These are phyloP conservation scores for Arion vulgaris DNA, from an alignment of 1,140 invertebrate genomes.

Conservation along the genomic window DNA sequence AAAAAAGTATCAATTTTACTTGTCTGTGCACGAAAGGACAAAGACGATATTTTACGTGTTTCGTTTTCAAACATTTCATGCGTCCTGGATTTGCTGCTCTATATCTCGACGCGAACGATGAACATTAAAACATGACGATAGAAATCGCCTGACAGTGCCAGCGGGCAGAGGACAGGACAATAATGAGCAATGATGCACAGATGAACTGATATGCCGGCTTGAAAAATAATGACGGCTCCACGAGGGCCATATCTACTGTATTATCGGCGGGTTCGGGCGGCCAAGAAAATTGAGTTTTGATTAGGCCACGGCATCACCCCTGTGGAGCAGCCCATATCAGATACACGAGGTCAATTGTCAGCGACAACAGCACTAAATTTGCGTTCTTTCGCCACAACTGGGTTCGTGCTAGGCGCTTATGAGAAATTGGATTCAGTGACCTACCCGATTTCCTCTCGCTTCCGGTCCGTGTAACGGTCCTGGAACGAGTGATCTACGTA, in stretches of 20 bases:
- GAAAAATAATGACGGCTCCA: constrained; percentile 21
- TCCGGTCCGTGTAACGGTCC: constrained; percentile 10
- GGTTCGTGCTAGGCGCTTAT: background rate
- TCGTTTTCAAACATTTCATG: background rate
- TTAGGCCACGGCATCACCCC: constrained; percentile 25
- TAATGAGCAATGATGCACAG: constrained; percentile 32
- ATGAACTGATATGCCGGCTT: constrained; percentile 27
- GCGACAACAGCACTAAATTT: constrained; percentile 24
- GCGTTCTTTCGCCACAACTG: constrained; percentile 14
- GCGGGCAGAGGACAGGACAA: constrained; percentile 22
- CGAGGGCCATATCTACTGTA: background rate
- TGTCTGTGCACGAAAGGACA: too few relatives aligned
- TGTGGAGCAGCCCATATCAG: constrained; percentile 11
- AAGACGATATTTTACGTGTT: too few relatives aligned
- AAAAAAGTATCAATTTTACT: too few relatives aligned
- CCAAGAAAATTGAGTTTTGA: constrained; percentile 36
- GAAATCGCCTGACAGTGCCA: constrained; percentile 16
- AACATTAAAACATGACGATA: constrained; percentile 21
- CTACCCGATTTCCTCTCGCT: background rate
- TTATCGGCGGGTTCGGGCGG: constrained; percentile 9
- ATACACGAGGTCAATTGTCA: constrained; percentile 34
- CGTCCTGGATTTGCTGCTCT: background rate
- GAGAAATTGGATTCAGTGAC: constrained; percentile 31
- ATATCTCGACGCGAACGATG: background rate
- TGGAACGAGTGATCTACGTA: background rate